A percentile compares a stretch with the other conserved stretches of the same genome.
Evolutionary conservation across 2,113 vertebrate species (phyloP).

Genomic region (Psephotus haematonotus): DNA sequence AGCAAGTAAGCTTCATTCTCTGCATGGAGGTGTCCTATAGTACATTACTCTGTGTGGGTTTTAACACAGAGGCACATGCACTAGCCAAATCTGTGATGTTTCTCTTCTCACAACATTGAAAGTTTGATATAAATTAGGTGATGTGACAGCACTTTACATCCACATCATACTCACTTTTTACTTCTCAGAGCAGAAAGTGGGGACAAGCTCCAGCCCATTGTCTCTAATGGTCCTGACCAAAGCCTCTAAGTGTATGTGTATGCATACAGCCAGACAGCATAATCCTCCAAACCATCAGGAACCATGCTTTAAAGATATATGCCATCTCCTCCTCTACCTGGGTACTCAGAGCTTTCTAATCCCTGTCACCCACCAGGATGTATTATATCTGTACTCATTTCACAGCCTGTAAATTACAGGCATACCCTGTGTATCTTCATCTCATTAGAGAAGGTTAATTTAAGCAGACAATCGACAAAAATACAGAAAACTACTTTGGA

Average conservation of each 20-base stretch:
- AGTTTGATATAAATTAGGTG: background rate
- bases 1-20: background rate
- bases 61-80: background rate
- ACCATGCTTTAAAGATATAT: background rate
- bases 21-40: background rate
- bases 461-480: conserved; percentile 76
- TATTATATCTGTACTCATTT: conserved; percentile 68
- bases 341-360: background rate
- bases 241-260: background rate
- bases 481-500: conserved; percentile 57
- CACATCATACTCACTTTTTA: background rate
- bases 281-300: background rate
- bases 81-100: background rate
- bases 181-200: background rate
- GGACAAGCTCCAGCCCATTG: background rate
- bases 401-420: conserved; percentile 73
- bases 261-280: background rate
- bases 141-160: background rate
- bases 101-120: fast-evolving
- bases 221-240: background rate
- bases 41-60: background rate
- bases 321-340: background rate
- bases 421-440: conserved; percentile 47
- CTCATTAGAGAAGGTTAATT: conserved; percentile 81
- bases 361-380: conserved; percentile 59